Evolutionary conservation across 2,888 invertebrate genomes (phyloP).

Genomic region (Marasmarcha lunaedactyla): DNA sequence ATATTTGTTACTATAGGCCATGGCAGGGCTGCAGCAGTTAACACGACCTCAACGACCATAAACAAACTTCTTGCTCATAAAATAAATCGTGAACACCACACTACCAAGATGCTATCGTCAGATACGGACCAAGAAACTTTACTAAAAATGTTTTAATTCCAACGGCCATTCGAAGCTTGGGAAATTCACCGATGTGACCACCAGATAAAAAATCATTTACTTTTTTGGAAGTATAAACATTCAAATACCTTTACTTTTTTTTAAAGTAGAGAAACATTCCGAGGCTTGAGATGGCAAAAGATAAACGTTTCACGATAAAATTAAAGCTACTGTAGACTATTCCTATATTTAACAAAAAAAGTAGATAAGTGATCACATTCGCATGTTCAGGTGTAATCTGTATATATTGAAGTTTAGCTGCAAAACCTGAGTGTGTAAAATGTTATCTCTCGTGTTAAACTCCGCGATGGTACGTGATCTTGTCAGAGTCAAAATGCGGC

Average conservation of each 20-base stretch:
- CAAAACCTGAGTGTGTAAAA: too few relatives aligned
- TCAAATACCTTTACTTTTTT: constrained; percentile 21
- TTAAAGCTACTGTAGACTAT: constrained; percentile 35
- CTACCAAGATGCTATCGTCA: constrained; percentile 1
- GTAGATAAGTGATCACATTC: too few relatives aligned
- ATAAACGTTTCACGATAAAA: constrained; percentile 24
- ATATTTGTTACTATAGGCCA: too few relatives aligned
- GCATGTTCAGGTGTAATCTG: too few relatives aligned
- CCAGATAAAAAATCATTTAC: constrained; percentile 24
- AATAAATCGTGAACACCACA: constrained; percentile 3
- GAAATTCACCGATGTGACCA: constrained; percentile 34
- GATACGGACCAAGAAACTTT: constrained; percentile 6
- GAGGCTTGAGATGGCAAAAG: constrained; percentile 19
- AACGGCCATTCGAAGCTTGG: constrained; percentile 19
- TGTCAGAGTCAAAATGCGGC: constrained; percentile 2
- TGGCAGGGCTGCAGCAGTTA: too few relatives aligned
- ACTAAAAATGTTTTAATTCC: constrained; percentile 62
- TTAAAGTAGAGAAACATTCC: constrained; percentile 33
- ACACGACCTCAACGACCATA: not conserved
- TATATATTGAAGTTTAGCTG: too few relatives aligned
- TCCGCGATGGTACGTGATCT: too few relatives aligned
- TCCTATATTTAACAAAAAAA: too few relatives aligned
- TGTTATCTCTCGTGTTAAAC: too few relatives aligned
- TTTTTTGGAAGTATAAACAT: constrained; percentile 16
- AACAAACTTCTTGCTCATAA: constrained; percentile 2